Base-by-base conservation (phyloP, 37 sponge, comb jelly and placozoan genomes). In the Cladorhizidae sp. region DNA sequence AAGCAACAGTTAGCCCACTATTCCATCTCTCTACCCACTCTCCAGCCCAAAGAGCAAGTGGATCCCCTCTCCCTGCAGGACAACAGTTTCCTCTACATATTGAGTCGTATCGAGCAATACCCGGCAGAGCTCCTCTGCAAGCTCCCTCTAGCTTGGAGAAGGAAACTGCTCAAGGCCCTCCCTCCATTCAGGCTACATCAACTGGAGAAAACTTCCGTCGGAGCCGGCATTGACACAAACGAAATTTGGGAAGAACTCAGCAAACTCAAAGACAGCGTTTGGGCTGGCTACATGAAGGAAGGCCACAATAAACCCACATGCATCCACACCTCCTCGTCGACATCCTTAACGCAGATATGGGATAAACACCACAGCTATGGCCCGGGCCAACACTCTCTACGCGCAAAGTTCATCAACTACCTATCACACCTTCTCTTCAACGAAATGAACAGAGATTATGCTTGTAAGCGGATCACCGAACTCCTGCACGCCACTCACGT, bases 11-110 rank as follows among this genome's bases (percentile, higher is more conserved):
- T 58, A 3, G 6, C 59, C 26, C 35, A 65, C 67, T 65, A 32
- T 31, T 36, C 67, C 2, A 31, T 36, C 3, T 18, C 35, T 15
- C 35, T 36, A 5, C 67, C 67, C 2, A 31, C 67, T 2, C 67
- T 65, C 11, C 11, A 31, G 35, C 67, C 67, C 33, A 2, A 29
- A 36, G 67, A 65, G 31, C 32, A 65, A 33, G 67, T 65, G 36
- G 67, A 65, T 2, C 17, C 35, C 2, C 5, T 65, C 3, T 77
- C 78, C n/a, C 64, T 77, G 8, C 78, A 77, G 40, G 78, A 77
- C 25, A 20, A 40, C 49, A 57, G 32, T 6, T 63, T 77, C 50
- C 45, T 77, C 15, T 77, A 77, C 45, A 62, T 77, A 2, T 42
- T 77, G 0, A 64, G 49, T 25, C 43, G 43, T 18, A n/a, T 63